Evolutionary conservation across 2,797 vertebrate species (phyloP).

Genomic region (Chelmon rostratus): DNA sequence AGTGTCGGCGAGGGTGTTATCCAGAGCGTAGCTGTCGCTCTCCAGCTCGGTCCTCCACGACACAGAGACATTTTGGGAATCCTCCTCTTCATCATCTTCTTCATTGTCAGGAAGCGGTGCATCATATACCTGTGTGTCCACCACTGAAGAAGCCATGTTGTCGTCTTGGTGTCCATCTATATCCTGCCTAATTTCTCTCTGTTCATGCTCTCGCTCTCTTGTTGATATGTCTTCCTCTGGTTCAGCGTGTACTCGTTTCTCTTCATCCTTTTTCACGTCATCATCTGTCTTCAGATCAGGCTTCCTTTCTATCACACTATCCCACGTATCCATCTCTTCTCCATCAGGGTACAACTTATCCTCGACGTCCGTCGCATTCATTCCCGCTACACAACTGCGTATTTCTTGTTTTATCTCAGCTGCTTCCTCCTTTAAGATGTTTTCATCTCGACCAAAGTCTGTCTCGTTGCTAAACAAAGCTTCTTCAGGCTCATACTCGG

Average conservation of each 20-base stretch:
- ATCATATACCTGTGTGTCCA: slow-evolving; percentile 16
- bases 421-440: slow-evolving; percentile 27
- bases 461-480: slow-evolving; percentile 25
- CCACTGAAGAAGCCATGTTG: background rate
- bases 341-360: slow-evolving; percentile 79
- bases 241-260: slow-evolving; percentile 62
- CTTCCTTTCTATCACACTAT: slow-evolving; percentile 78
- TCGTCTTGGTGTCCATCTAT: background rate
- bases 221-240: slow-evolving; percentile 77
- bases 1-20: slow-evolving; percentile 87
- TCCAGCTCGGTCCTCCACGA: slow-evolving; percentile 84
- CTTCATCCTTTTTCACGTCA: slow-evolving; percentile 37
- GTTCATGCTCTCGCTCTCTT: slow-evolving; percentile 43
- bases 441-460: slow-evolving; percentile 32
- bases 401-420: slow-evolving; percentile 23
- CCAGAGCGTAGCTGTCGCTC: slow-evolving; percentile 84
- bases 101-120: slow-evolving; percentile 36
- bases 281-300: slow-evolving; percentile 41
- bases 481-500: slow-evolving; percentile 56
- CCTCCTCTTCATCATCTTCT: slow-evolving; percentile 74
- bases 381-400: background rate
- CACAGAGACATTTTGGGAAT: slow-evolving; percentile 82
- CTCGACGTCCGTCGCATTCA: slow-evolving; percentile 36
- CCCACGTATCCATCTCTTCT: slow-evolving; percentile 81
- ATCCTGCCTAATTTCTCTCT: slow-evolving; percentile 14